Evolutionary conservation across 2,797 vertebrate species (phyloP), one percentile per base, ranked within the genome.

Genomic region (Pangasius sanitwongsei): DNA sequence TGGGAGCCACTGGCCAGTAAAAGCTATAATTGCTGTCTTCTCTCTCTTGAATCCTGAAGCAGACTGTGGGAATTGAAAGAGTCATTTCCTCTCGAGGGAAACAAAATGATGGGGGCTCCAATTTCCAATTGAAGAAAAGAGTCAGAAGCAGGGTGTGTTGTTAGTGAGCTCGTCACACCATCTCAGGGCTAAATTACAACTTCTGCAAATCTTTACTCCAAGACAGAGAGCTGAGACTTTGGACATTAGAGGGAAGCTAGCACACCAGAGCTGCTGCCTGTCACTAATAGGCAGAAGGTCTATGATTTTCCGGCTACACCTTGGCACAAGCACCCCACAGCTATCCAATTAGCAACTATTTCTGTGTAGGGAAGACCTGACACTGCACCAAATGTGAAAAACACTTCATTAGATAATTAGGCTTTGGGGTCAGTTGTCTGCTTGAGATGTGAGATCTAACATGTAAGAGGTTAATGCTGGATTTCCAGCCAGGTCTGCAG

Each of bases 41-140:
- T 90, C 67, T 85, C 81, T 90, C 87, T 89, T 50, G 8, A 89
- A 94, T 91, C 90, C 92, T 81, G 61, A 63, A 86, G 90, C 92
- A 92, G 92, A 93, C 93, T 92, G 91, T 94, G 92, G 93, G 94
- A 95, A 96, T 95, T 95, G 94, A 92, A 95, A 95, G 93, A 95
- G 95, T 95, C 94, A 95, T 94, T 95, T 96, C 90, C 94, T 95
- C 94, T 95, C 77, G 25, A 92, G 92, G 93, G 94, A 95, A 95
- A 94, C 28, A 67, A 94, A 93, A 90, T 94, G 92, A 95, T 93
- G 92, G 93, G 89, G 92, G 92, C 92, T 93, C 90, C 80, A 90
- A 91, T 92, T 92, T 91, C 88, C 91, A 92, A 90, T 87, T 92
- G 83, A 91, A 92, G 90, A 87, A 69, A 87, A 89, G 75, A 86